phyloP scores from a whole-genome alignment of 2,113 vertebrate species.

The Perca fluviatilis region DNA sequence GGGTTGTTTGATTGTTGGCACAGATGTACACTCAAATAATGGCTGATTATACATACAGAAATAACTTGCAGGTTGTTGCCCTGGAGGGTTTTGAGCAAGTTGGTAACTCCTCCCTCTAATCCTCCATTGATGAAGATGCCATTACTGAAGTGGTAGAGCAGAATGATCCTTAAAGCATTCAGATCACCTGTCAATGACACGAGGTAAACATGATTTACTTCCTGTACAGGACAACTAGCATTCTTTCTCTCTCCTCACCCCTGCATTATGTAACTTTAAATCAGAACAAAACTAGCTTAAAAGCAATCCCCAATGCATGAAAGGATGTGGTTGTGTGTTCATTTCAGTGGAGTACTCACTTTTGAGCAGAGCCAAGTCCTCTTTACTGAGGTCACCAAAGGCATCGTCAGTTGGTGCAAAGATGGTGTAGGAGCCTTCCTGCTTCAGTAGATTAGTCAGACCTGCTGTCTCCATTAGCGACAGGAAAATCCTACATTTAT shows the following conservation, averaged over 20 bases:
- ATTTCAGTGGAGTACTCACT: slow-evolving; percentile 79
- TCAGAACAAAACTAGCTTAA: background rate
- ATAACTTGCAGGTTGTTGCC: slow-evolving; percentile 91
- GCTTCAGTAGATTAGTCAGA: slow-evolving; percentile 89
- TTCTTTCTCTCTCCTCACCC: background rate
- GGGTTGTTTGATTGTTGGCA: background rate
- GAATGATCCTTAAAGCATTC: slow-evolving; percentile 91
- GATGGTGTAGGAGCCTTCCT: slow-evolving; percentile 91
- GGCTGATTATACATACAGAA: slow-evolving; percentile 73
- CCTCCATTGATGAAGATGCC: slow-evolving; percentile 94
- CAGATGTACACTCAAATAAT: background rate
- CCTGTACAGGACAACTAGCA: background rate
- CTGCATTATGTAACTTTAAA: background rate
- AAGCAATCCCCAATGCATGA: background rate
- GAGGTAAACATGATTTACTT: background rate
- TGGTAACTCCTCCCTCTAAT: slow-evolving; percentile 94
- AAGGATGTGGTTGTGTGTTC: background rate
- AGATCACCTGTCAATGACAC: slow-evolving; percentile 84
- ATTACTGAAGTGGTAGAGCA: slow-evolving; percentile 95
- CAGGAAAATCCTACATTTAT: slow-evolving; percentile 86
- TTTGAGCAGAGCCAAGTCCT: slow-evolving; percentile 88
- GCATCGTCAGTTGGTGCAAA: slow-evolving; percentile 96
- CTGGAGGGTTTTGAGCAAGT: slow-evolving; percentile 93
- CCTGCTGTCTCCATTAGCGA: slow-evolving; percentile 91
- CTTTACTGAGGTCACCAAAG: slow-evolving; percentile 87